A percentile compares a stretch with the other conserved stretches of the same genome.
These are phyloP conservation scores for Potorous gilbertii DNA, from an alignment of 2,797 vertebrate species.

Conservation along the genomic window DNA sequence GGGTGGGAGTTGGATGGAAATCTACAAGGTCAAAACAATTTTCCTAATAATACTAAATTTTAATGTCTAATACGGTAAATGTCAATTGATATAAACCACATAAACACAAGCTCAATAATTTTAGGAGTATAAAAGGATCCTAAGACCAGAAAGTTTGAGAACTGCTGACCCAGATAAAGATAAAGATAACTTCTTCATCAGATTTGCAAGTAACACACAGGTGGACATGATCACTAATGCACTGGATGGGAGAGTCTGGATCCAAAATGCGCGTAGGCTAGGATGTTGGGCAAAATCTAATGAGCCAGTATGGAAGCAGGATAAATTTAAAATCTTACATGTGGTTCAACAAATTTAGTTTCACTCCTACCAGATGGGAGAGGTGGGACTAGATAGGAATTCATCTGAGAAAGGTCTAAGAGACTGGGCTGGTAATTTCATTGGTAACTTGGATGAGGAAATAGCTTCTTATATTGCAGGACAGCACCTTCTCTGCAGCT, in stretches of 20 bases:
- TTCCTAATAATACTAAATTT: neutral
- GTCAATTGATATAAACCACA: neutral
- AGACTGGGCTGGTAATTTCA: neutral
- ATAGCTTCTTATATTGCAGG: neutral
- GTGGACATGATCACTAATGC: neutral
- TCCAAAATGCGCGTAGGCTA: neutral
- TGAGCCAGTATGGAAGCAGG: neutral
- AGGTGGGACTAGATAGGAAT: neutral
- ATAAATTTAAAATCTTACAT: neutral
- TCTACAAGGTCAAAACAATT: neutral
- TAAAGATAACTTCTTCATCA: neutral
- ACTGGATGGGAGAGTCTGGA: neutral
- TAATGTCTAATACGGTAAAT: neutral
- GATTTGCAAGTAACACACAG: neutral
- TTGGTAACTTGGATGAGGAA: neutral
- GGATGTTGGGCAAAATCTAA: neutral
- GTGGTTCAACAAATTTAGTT: neutral
- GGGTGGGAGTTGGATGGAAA: neutral
- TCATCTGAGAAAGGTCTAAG: neutral
- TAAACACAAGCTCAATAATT: neutral
- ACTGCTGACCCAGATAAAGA: neutral
- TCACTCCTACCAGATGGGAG: neutral
- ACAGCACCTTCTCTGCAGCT: neutral
- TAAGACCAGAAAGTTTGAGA: neutral
- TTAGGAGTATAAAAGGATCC: neutral